Base-by-base conservation (phyloP, 2,797 vertebrate species). In the Mastacembelus armatus region DNA sequence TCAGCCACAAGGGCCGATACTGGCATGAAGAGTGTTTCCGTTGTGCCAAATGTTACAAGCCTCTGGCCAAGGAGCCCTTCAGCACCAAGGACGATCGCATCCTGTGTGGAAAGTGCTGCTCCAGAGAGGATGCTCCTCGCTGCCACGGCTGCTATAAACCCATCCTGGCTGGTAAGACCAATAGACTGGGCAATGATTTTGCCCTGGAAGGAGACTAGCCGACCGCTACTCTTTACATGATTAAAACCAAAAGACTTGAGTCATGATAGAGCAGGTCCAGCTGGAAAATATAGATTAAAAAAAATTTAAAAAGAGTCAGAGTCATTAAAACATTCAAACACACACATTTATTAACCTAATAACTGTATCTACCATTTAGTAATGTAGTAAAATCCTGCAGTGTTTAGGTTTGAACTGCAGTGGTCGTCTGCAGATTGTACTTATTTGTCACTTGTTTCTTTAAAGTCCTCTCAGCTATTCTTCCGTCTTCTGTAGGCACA, bases 1-100 rank as follows among this genome's bases (percentile, higher is more conserved):
- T 99, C 80, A 95, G 95, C 62, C 97, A 98, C 74, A 98, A 96
- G 88, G 96, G 94, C 30, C 94, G 95, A 0, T 95, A 94, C 91
- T 99, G 97, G 97, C 98, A 99, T 0, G 96, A 97, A 42, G 95
- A 74, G 74, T 99, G 97, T 75, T 99, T 99, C 94, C 93, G 92
- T 43, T 99, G 97, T 12, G 79, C 91, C 33, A 98, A 98, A 89
- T 99, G 98, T 85, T 95, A 94, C 81, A 95, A 93, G 18, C 95
- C 96, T 51, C 82, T 99, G 93, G 98, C 96, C 74, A 97, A 94
- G 0, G 97, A 98, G 88, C 95, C 96, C 26, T 99, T 98, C 91
- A 95, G 93, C 91, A 90, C 94, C 62, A 95, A 98, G 88, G 97
- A 98, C 38, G 95, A 96, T 79, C 95, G 96, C 87, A 96, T 99